These are phyloP conservation scores for Lethenteron camtschaticum DNA, from an alignment of 2,113 vertebrate genomes.

Conservation along the genomic window DNA sequence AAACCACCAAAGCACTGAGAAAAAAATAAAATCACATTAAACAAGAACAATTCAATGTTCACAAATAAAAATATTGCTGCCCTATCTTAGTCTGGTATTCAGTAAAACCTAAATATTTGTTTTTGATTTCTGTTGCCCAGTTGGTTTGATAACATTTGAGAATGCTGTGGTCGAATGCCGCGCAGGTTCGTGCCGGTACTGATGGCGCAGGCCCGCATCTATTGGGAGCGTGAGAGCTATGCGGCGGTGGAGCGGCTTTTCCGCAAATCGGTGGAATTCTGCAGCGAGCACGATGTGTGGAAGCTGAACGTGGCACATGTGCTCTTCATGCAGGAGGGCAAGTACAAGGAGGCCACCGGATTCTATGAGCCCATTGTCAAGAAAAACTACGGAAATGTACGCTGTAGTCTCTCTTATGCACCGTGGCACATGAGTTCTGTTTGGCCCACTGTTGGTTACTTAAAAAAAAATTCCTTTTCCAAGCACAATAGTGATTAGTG, in stretches of 20 bases:
- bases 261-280: constrained; percentile 68
- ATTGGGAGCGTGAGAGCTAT: constrained; percentile 86
- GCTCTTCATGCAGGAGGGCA: constrained; percentile 85
- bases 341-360: constrained; percentile 72
- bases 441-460: too few relatives aligned
- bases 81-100: too few relatives aligned
- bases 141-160: background rate
- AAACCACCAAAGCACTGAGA: background rate
- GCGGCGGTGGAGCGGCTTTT: constrained; percentile 83
- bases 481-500: too few relatives aligned
- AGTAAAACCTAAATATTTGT: background rate
- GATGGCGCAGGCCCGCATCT: constrained; percentile 87
- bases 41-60: background rate
- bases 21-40: background rate
- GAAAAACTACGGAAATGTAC: constrained; percentile 62
- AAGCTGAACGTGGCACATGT: constrained; percentile 83
- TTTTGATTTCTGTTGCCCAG: background rate
- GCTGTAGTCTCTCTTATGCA: constrained; percentile 9
- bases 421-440: too few relatives aligned
- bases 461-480: too few relatives aligned
- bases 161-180: background rate
- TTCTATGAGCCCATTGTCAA: constrained; percentile 92
- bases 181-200: constrained; percentile 51
- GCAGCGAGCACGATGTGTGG: constrained; percentile 69
- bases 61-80: background rate